phyloP scores from a whole-genome alignment of 2,797 vertebrate species.

The Scyliorhinus canicula region DNA sequence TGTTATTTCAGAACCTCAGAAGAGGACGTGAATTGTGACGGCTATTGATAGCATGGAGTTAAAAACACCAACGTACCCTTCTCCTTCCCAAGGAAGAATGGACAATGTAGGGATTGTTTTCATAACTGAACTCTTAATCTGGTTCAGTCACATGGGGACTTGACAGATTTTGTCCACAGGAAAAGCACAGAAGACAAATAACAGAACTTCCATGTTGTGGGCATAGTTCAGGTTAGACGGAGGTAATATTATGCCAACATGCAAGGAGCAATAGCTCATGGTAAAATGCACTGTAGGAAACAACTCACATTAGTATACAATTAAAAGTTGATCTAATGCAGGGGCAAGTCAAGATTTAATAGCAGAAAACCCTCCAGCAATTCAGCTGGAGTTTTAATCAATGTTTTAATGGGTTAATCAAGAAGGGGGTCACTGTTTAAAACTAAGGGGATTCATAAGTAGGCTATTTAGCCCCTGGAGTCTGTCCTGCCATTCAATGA shows the following conservation, averaged over 20 bases:
- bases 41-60: neutral
- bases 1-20: neutral
- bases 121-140: neutral
- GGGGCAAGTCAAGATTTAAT: neutral
- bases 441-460: too few species aligned
- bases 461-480: too few species aligned
- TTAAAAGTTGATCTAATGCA: neutral
- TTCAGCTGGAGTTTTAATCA: neutral
- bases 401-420: too few species aligned
- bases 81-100: neutral
- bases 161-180: neutral
- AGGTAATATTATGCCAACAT: neutral
- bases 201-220: neutral
- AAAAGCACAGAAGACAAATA: neutral
- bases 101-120: neutral
- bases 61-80: neutral
- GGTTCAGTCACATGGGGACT: constrained; percentile 1
- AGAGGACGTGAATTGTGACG: neutral
- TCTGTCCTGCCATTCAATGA: too few species aligned
- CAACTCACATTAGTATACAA: neutral
- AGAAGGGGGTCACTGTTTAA: too few species aligned
- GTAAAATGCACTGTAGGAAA: neutral
- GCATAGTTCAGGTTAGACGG: neutral
- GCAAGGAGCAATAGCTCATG: neutral
- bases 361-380: neutral